Percentiles rank a stretch among this genome's conserved stretches.
These are phyloP conservation scores for Podotricha telesiphe DNA, from an alignment of 2,888 invertebrate species.

Conservation along the genomic window DNA sequence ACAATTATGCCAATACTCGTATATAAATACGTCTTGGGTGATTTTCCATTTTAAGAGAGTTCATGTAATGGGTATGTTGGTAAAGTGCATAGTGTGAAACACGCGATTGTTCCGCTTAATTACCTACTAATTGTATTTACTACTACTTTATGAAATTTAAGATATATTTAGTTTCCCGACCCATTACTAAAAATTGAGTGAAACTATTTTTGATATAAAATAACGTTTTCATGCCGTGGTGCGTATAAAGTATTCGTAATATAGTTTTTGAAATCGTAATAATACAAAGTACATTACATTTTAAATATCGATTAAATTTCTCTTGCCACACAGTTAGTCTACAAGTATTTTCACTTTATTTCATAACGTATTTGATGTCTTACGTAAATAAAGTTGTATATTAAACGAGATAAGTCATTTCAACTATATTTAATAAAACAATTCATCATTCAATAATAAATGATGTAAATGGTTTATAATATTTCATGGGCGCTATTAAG, in stretches of 20 bases:
- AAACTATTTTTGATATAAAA: too few species aligned
- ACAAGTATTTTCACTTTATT: conserved; percentile 9
- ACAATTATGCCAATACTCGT: neutral
- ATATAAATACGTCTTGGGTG: neutral
- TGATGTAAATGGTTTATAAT: neutral
- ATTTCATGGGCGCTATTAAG: neutral
- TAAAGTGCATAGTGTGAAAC: neutral
- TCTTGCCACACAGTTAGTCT: neutral
- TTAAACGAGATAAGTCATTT: conserved; percentile 7
- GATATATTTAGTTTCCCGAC: neutral
- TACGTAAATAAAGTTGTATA: conserved; percentile 8
- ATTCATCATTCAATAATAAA: neutral
- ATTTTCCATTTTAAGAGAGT: neutral
- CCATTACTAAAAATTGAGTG: neutral
- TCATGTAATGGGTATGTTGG: neutral
- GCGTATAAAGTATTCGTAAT: neutral
- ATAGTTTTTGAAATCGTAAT: neutral
- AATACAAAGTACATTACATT: neutral
- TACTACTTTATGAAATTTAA: neutral
- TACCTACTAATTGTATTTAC: neutral
- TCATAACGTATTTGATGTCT: conserved; percentile 1
- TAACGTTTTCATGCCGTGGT: neutral
- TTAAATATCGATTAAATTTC: conserved; percentile 1
- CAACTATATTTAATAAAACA: neutral
- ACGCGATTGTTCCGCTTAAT: conserved; percentile 16